A percentile compares a stretch with the other conserved stretches of the same genome.
Evolutionary conservation across 1,140 invertebrate genomes (phyloP).

Genomic region (Tetranychus cinnabarinus): DNA sequence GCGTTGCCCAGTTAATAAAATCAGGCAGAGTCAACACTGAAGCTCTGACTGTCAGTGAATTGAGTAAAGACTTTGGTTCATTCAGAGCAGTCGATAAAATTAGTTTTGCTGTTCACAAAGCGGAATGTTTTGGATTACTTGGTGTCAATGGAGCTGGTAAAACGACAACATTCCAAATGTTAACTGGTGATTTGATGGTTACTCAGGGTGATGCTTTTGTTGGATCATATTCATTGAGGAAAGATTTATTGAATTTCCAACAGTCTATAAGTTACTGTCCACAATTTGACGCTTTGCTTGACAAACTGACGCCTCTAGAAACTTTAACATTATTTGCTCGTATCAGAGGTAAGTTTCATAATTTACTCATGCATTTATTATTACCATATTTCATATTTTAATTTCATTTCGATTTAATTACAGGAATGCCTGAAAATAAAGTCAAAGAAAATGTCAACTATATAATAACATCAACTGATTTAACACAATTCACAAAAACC

Average conservation of each 20-base stretch:
- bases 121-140: slow-evolving; percentile 28
- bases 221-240: slow-evolving; percentile 3
- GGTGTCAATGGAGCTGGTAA: slow-evolving; percentile 23
- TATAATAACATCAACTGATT: not conserved
- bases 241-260: slow-evolving; percentile 30
- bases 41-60: slow-evolving; percentile 7
- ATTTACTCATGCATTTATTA: not conserved
- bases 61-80: slow-evolving; percentile 9
- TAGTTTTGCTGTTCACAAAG: slow-evolving; percentile 15
- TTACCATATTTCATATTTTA: not conserved
- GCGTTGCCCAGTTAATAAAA: not conserved
- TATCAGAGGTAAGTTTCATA: not conserved
- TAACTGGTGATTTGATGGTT: slow-evolving; percentile 19
- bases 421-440: not conserved
- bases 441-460: not conserved
- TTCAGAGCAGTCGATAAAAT: slow-evolving; percentile 13
- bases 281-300: slow-evolving; percentile 47
- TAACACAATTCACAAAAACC: not conserved
- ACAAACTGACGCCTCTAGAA: slow-evolving; percentile 34
- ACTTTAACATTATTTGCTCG: not conserved
- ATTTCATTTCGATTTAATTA: not conserved
- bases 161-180: slow-evolving; percentile 21
- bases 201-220: slow-evolving; percentile 18
- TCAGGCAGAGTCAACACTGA: not conserved
- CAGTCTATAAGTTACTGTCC: slow-evolving; percentile 29